These are phyloP conservation scores for Muscina levida DNA, from an alignment of 2,888 invertebrate genomes.

Conservation along the genomic window DNA sequence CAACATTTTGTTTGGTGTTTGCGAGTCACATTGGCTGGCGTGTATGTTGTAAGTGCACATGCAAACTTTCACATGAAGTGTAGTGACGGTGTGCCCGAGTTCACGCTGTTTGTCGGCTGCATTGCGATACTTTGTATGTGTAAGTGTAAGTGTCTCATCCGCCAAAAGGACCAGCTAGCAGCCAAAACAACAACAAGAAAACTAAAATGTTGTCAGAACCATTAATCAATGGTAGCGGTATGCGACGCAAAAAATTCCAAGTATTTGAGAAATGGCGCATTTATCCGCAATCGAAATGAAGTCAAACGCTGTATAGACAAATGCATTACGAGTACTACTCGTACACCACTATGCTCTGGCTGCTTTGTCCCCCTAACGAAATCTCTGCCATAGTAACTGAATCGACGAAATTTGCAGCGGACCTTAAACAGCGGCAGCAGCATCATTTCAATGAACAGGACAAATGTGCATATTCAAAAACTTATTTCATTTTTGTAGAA, in stretches of 20 bases:
- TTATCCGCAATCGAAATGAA: slow-evolving; percentile 66
- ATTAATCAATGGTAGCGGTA: slow-evolving; percentile 74
- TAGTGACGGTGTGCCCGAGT: not conserved
- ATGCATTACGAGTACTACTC: too few relatives aligned
- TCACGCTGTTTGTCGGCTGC: slow-evolving; percentile 57
- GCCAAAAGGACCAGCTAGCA: too few relatives aligned
- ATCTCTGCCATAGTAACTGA: not conserved
- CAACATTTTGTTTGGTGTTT: slow-evolving; percentile 53
- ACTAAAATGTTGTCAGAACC: slow-evolving; percentile 65
- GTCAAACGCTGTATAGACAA: slow-evolving; percentile 50
- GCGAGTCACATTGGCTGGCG: slow-evolving; percentile 51
- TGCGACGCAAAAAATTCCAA: slow-evolving; percentile 59
- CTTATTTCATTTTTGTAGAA: slow-evolving; percentile 6
- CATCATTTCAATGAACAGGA: slow-evolving; percentile 9
- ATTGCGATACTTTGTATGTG: too few relatives aligned
- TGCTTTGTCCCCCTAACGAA: not conserved
- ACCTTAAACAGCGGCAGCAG: not conserved
- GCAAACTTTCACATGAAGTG: slow-evolving; percentile 25
- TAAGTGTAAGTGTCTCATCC: slow-evolving; percentile 15
- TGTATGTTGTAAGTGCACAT: slow-evolving; percentile 43
- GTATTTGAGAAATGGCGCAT: slow-evolving; percentile 61
- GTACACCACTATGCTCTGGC: not conserved
- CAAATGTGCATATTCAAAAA: slow-evolving; percentile 36
- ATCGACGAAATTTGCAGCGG: not conserved
- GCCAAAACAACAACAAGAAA: too few relatives aligned